phyloP scores from a whole-genome alignment of 2,888 invertebrate species.

The Neocrepidodera transversa region DNA sequence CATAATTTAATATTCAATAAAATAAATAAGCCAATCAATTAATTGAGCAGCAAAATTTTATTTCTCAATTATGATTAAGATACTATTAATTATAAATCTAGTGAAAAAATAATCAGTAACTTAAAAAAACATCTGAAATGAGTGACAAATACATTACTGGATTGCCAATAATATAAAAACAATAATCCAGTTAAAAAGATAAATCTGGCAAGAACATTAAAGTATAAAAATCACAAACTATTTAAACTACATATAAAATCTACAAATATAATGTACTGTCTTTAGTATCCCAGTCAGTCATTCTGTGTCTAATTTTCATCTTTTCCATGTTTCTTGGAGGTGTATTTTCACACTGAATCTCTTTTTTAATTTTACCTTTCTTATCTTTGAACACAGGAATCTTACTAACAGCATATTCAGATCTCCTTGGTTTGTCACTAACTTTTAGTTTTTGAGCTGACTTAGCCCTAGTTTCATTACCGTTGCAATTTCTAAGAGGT shows the following conservation, averaged over 20 bases:
- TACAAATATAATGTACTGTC: constrained; percentile 57
- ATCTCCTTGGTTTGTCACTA: constrained; percentile 54
- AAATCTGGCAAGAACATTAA: constrained; percentile 18
- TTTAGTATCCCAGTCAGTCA: constrained; percentile 53
- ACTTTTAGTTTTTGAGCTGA: constrained; percentile 51
- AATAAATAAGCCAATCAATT: too few relatives aligned
- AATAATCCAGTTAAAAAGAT: too few relatives aligned
- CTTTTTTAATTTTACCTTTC: constrained; percentile 38
- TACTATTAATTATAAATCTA: too few relatives aligned
- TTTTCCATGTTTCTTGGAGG: constrained; percentile 50
- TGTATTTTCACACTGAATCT: constrained; percentile 57
- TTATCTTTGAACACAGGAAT: constrained; percentile 57
- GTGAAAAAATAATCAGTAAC: too few relatives aligned
- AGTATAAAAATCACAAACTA: neutral
- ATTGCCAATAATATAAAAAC: too few relatives aligned
- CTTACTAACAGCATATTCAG: constrained; percentile 48
- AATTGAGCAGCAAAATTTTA: too few relatives aligned
- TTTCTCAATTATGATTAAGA: too few relatives aligned
- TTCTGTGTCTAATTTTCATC: constrained; percentile 42
- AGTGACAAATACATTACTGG: too few relatives aligned
- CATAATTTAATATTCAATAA: too few relatives aligned
- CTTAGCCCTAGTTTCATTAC: constrained; percentile 44
- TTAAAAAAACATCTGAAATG: too few relatives aligned
- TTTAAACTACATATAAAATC: too few relatives aligned
- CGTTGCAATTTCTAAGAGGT: constrained; percentile 51